Evolutionary conservation across 2,797 vertebrate species (phyloP).

Genomic region (Cygnus olor): DNA sequence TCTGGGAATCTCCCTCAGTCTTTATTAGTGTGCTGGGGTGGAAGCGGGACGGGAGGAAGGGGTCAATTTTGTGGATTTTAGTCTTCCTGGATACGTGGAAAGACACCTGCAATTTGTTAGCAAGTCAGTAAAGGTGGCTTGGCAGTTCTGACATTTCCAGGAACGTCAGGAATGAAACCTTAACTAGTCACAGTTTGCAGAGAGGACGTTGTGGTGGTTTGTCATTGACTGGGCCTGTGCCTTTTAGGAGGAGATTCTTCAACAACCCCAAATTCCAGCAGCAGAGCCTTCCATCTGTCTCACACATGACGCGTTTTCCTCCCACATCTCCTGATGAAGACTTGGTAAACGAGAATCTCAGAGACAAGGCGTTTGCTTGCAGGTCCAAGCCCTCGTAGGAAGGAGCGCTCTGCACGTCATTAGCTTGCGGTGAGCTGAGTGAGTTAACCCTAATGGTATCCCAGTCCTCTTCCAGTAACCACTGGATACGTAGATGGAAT

Average conservation of each 20-base stretch:
- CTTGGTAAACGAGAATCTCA: background rate
- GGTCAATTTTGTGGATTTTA: background rate
- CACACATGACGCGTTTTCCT: background rate
- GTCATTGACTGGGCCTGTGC: background rate
- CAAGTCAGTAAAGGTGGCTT: background rate
- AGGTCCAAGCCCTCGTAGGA: background rate
- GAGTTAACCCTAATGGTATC: slow-evolving; percentile 23
- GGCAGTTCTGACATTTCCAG: background rate
- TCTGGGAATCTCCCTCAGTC: background rate
- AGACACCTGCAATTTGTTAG: background rate
- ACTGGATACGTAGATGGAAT: background rate
- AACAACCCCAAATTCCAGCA: background rate
- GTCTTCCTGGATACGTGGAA: background rate
- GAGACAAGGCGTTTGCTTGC: background rate
- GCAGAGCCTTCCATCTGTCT: background rate
- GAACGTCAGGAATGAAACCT: background rate
- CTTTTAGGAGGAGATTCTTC: background rate
- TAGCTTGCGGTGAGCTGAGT: background rate
- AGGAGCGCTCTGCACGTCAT: background rate
- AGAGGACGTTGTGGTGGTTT: background rate
- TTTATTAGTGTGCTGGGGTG: background rate
- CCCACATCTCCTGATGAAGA: background rate
- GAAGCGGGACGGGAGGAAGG: background rate
- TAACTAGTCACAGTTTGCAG: background rate
- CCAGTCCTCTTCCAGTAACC: background rate